phyloP scores from a whole-genome alignment of 2,888 invertebrate species.

The Cantharis rustica region DNA sequence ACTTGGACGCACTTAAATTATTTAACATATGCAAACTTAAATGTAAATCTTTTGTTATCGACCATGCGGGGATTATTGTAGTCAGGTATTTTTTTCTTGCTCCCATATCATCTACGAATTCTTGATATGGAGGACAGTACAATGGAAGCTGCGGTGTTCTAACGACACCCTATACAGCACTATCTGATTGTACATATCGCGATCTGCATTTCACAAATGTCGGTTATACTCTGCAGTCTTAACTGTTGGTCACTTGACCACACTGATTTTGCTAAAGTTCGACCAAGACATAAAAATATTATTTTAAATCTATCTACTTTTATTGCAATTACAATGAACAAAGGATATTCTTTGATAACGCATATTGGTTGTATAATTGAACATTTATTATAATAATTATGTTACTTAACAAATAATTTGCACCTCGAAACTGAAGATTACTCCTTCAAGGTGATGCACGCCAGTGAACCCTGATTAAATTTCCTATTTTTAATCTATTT shows the following conservation, averaged over 20 bases:
- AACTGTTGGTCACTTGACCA: slow-evolving; percentile 12
- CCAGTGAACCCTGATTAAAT: background rate
- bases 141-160: slow-evolving; percentile 54
- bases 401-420: slow-evolving; percentile 28
- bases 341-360: background rate
- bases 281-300: background rate
- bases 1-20: background rate
- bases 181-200: slow-evolving; percentile 54
- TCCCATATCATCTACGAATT: slow-evolving; percentile 52
- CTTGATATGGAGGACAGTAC: slow-evolving; percentile 53
- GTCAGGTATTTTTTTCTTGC: slow-evolving; percentile 51
- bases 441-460: background rate
- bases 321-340: background rate
- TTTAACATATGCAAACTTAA: slow-evolving; percentile 44
- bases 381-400: background rate
- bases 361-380: background rate
- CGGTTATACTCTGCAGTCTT: slow-evolving; percentile 33
- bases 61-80: slow-evolving; percentile 46
- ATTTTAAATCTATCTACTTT: background rate
- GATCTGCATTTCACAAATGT: slow-evolving; percentile 47
- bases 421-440: background rate
- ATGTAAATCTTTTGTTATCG: slow-evolving; percentile 47
- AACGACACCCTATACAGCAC: slow-evolving; percentile 53
- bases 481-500: background rate
- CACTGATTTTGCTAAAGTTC: slow-evolving; percentile 14